These are phyloP conservation scores for Tenthredo livida DNA, from an alignment of 2,888 invertebrate species.

Conservation along the genomic window DNA sequence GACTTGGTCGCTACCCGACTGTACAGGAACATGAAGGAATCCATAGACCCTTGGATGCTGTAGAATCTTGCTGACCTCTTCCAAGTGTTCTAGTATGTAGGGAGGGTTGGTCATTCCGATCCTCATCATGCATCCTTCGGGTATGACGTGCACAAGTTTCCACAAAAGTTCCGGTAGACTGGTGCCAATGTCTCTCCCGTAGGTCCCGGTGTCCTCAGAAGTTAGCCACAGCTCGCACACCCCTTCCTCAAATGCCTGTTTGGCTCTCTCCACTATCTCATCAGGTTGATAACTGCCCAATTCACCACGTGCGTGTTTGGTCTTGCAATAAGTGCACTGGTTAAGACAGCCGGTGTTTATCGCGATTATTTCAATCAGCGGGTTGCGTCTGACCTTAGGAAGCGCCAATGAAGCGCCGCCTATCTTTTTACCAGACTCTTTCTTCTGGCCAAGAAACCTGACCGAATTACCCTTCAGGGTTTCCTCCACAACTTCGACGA, in stretches of 20 bases:
- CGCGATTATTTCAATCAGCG: constrained; percentile 97
- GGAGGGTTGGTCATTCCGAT: constrained; percentile 99
- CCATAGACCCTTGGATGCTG: constrained; percentile 94
- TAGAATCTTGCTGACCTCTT: constrained; percentile 93
- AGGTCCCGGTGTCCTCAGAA: constrained; percentile 98
- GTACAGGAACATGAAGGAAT: constrained; percentile 98
- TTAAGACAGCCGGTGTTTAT: constrained; percentile 98
- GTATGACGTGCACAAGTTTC: constrained; percentile 89
- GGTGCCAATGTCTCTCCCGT: constrained; percentile 95
- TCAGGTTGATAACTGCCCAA: constrained; percentile 95
- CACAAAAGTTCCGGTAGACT: constrained; percentile 92
- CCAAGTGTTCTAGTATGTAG: constrained; percentile 96
- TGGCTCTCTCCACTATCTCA: constrained; percentile 92
- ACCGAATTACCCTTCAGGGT: constrained; percentile 94
- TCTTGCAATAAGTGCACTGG: constrained; percentile 99
- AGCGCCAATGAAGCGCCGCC: constrained; percentile 93
- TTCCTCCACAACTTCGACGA: constrained; percentile 98
- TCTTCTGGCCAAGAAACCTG: constrained; percentile 89
- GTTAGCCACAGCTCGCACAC: constrained; percentile 98
- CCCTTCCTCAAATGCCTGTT: constrained; percentile 93
- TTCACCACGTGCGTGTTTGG: constrained; percentile 97
- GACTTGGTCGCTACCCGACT: constrained; percentile 97
- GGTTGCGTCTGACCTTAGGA: constrained; percentile 97
- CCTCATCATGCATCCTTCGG: constrained; percentile 88
- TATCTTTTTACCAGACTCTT: constrained; percentile 86